Conservation (phyloP, 2,797 vertebrate species). For the Diplodus puntazzo region DNA sequence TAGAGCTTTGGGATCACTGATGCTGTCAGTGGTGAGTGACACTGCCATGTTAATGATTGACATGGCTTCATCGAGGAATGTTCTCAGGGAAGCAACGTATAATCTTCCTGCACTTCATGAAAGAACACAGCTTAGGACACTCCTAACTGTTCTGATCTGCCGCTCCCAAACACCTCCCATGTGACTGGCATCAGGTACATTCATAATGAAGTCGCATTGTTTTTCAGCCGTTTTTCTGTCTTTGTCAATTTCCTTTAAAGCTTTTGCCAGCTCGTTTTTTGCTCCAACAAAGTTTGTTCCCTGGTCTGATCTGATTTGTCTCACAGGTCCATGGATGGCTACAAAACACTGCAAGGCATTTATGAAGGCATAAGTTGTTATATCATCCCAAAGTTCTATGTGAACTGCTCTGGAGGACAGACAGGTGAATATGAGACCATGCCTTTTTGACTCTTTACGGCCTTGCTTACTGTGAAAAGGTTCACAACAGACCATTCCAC, state of each 20-base stretch:
- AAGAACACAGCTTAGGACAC: too few species aligned
- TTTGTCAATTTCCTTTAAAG: not conserved
- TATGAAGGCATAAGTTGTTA: not conserved
- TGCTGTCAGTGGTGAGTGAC: not conserved
- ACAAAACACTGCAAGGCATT: not conserved
- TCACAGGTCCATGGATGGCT: not conserved
- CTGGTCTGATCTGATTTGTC: slow-evolving; percentile 35
- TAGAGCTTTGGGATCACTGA: not conserved
- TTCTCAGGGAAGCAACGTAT: too few species aligned
- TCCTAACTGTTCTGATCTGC: too few species aligned
- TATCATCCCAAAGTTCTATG: not conserved
- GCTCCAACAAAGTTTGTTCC: slow-evolving; percentile 24
- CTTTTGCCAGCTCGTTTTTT: slow-evolving; percentile 8
- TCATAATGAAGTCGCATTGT: slow-evolving; percentile 23
- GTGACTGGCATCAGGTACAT: not conserved
- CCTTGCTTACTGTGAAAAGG: too few species aligned
- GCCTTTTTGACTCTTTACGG: too few species aligned
- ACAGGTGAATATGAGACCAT: too few species aligned
- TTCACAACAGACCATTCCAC: too few species aligned
- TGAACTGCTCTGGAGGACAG: too few species aligned
- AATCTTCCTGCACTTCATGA: too few species aligned
- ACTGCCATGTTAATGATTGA: too few species aligned
- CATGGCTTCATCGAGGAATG: too few species aligned
- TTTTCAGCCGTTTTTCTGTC: not conserved
- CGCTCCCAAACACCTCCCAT: slow-evolving; percentile 8